These are phyloP conservation scores for Dicranocentrus wangi DNA, from an alignment of 2,888 invertebrate species.

Conservation along the genomic window DNA sequence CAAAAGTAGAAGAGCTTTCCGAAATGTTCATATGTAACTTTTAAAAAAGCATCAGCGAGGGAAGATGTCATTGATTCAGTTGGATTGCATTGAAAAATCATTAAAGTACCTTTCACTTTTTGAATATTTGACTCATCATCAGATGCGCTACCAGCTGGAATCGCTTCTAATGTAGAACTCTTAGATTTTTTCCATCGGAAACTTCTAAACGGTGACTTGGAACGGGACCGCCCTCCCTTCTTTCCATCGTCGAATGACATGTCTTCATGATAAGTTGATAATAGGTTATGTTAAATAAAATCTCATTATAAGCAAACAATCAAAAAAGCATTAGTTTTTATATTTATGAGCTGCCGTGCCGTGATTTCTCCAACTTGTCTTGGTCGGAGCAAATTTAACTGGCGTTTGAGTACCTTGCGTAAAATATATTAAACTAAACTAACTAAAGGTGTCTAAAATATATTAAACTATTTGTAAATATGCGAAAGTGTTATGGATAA, in stretches of 20 bases:
- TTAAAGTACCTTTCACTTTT: conserved; percentile 73
- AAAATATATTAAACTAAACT: too few species aligned
- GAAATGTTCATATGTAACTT: background rate
- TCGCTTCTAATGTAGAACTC: conserved; percentile 77
- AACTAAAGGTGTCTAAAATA: too few species aligned
- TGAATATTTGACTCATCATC: conserved; percentile 85
- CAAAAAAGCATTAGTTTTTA: background rate
- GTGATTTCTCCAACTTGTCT: too few species aligned
- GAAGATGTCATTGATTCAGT: background rate
- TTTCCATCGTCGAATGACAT: conserved; percentile 69
- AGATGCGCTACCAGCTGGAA: conserved; percentile 79
- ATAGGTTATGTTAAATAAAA: conserved; percentile 38
- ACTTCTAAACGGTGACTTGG: conserved; percentile 95
- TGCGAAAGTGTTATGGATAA: too few species aligned
- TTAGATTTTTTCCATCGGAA: conserved; percentile 88
- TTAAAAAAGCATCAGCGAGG: conserved; percentile 18
- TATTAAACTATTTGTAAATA: too few species aligned
- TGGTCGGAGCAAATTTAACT: too few species aligned
- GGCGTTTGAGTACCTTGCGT: too few species aligned
- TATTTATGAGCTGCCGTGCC: background rate
- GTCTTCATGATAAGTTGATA: conserved; percentile 30
- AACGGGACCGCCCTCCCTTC: conserved; percentile 87
- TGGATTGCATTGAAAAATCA: conserved; percentile 3
- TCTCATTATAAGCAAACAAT: conserved; percentile 2
- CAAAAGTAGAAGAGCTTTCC: conserved; percentile 6